Evolutionary conservation across 92 coral and sea anemone species (phyloP).

Genomic region (Diadumene lineata): DNA sequence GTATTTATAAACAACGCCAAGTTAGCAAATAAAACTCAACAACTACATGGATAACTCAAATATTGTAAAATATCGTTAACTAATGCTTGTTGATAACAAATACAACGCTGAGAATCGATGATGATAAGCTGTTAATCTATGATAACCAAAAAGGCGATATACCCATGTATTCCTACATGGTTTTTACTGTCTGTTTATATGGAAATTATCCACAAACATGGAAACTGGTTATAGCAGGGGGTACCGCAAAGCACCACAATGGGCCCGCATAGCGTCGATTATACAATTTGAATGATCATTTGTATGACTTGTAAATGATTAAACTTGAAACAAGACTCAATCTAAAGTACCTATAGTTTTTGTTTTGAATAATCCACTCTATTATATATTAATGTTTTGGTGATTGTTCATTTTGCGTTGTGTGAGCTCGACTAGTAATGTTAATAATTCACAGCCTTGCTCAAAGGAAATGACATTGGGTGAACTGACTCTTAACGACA

Average conservation of each 20-base stretch:
- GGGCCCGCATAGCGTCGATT: conserved; percentile 6
- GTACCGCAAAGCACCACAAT: conserved; percentile 19
- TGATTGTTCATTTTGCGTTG: conserved; percentile 14
- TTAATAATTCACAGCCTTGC: neutral
- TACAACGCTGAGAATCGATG: neutral
- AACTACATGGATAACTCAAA: too few relatives aligned
- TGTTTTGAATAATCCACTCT: conserved; percentile 12
- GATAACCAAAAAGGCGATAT: neutral
- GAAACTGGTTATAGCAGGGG: neutral
- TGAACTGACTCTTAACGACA: conserved; percentile 20
- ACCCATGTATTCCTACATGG: neutral
- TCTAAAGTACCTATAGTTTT: neutral
- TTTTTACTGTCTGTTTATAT: neutral
- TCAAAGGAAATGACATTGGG: conserved; percentile 12
- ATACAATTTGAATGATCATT: neutral
- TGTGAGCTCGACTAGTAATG: neutral
- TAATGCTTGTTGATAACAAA: too few relatives aligned
- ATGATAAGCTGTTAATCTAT: too few relatives aligned
- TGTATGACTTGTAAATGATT: conserved; percentile 15
- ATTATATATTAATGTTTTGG: conserved; percentile 15
- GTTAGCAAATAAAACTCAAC: too few relatives aligned
- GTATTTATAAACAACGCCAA: neutral
- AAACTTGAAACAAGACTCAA: conserved; percentile 26
- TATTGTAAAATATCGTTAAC: too few relatives aligned
- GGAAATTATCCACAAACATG: neutral